Evolutionary conservation across 1,140 invertebrate species (phyloP).

Genomic region (Aphidius gifuensis): DNA sequence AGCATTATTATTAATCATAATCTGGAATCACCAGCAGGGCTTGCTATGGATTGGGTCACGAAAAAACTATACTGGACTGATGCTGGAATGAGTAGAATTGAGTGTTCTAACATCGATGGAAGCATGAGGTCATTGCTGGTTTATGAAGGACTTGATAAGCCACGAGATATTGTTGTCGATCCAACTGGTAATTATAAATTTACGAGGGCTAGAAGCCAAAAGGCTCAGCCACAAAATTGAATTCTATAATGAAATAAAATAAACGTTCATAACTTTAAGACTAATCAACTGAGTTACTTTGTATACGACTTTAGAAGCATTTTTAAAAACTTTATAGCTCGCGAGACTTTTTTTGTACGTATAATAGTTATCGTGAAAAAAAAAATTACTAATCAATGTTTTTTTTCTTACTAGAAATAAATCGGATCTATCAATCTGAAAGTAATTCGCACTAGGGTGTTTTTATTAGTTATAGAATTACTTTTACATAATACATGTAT

Average conservation of each 20-base stretch:
- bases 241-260: background rate
- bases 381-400: no score
- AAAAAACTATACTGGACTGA: conserved; percentile 90
- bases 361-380: no score
- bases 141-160: conserved; percentile 77
- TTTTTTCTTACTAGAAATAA: no score
- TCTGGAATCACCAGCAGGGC: conserved; percentile 69
- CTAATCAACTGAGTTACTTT: no score
- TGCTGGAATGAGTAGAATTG: conserved; percentile 74
- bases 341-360: no score
- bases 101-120: conserved; percentile 77
- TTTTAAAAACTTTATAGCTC: no score
- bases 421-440: no score
- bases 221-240: background rate
- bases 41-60: conserved; percentile 84
- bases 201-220: no score
- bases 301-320: no score
- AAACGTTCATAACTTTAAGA: background rate
- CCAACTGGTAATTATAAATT: conserved; percentile 60
- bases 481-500: no score
- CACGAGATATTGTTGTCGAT: conserved; percentile 81
- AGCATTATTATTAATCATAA: conserved; percentile 65
- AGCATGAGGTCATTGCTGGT: conserved; percentile 72
- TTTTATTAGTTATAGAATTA: no score
- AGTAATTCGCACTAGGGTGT: no score